Percentiles rank a stretch among this genome's conserved stretches.
Evolutionary conservation across 2,797 vertebrate species (phyloP).

Genomic region (Microcaecilia unicolor): DNA sequence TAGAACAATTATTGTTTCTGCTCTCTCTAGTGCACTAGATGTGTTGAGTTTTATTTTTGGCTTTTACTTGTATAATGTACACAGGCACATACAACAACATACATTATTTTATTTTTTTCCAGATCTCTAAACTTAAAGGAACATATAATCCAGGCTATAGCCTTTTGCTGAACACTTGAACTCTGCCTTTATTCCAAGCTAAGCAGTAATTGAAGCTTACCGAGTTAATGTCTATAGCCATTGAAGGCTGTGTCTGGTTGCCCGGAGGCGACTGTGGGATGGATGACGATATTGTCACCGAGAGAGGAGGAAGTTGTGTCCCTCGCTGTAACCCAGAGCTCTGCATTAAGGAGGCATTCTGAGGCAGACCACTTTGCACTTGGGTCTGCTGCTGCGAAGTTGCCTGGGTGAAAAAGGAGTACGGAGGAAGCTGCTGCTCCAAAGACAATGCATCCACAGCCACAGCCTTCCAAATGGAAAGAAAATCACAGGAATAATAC

Average conservation of each 20-base stretch:
- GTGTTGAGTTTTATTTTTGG: too few species aligned
- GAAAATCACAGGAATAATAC: too few species aligned
- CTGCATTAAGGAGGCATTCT: constrained; percentile 48
- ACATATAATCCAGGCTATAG: too few species aligned
- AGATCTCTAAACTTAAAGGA: too few species aligned
- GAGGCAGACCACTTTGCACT: constrained; percentile 45
- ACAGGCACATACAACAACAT: too few species aligned
- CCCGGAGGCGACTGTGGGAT: constrained; percentile 74
- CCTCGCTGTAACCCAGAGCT: constrained; percentile 61
- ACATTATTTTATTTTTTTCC: too few species aligned
- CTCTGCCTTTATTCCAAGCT: too few species aligned
- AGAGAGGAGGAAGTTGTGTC: constrained; percentile 70
- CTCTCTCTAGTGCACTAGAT: too few species aligned
- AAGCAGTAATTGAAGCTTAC: constrained; percentile 56
- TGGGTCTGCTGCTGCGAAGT: constrained; percentile 74
- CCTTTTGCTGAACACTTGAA: too few species aligned
- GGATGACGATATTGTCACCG: constrained; percentile 65
- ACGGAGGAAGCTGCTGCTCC: constrained; percentile 90
- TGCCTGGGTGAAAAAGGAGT: constrained; percentile 81
- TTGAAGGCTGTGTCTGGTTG: constrained; percentile 68
- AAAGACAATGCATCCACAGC: constrained; percentile 77
- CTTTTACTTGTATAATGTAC: too few species aligned
- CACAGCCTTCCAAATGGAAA: constrained; percentile 55
- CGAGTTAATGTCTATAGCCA: constrained; percentile 81
- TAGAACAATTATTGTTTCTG: too few species aligned